Percentiles rank a stretch among this genome's conserved stretches.
These are phyloP conservation scores for Miniopterus natalensis DNA, from an alignment of 2,113 vertebrate genomes.

Conservation along the genomic window DNA sequence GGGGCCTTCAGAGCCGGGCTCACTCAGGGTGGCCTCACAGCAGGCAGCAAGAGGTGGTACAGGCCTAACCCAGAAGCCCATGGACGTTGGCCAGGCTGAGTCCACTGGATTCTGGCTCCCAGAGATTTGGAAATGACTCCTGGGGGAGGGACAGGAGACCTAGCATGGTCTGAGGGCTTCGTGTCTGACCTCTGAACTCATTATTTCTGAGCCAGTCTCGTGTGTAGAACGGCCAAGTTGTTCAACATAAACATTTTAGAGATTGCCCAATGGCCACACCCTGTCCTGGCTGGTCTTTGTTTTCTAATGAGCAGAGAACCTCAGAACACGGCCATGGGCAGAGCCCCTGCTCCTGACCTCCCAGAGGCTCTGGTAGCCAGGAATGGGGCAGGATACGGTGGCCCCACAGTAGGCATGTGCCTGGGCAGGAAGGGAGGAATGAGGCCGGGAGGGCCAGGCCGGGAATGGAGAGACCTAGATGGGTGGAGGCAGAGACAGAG, in stretches of 20 bases:
- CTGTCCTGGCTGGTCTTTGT: neutral
- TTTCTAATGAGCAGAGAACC: neutral
- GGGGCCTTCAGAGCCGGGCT: neutral
- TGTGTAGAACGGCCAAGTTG: neutral
- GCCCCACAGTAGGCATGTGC: rapidly evolving
- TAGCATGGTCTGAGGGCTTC: neutral
- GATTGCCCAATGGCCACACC: neutral
- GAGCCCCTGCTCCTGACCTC: neutral
- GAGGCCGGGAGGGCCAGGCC: rapidly evolving
- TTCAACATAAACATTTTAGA: neutral
- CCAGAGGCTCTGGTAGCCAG: neutral
- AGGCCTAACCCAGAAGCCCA: neutral
- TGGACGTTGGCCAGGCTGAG: neutral
- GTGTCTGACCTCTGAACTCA: neutral
- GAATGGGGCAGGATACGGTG: neutral
- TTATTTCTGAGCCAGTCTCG: neutral
- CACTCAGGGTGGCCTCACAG: neutral
- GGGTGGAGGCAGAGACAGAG: neutral
- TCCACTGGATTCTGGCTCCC: neutral
- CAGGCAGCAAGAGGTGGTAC: neutral
- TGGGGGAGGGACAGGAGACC: neutral
- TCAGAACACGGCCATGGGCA: neutral
- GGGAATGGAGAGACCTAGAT: neutral
- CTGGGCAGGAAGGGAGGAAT: rapidly evolving
- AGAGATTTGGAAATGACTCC: neutral